Evolutionary conservation across 2,797 vertebrate genomes (phyloP), one percentile per base, ranked within the genome.

Genomic region (Pteropus rufus): DNA sequence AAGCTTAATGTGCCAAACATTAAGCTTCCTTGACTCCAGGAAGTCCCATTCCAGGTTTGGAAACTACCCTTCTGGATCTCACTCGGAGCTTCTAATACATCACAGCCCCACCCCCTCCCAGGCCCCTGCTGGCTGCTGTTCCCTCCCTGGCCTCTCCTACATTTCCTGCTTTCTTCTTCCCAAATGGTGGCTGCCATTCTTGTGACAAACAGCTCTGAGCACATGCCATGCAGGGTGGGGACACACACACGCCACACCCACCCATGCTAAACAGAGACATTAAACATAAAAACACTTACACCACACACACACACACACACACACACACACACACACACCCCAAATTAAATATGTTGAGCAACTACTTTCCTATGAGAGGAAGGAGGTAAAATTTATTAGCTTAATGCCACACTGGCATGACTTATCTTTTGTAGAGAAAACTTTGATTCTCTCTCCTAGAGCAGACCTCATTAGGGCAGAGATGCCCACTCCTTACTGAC

Each of bases 171-270:
- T 97, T 84, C 81, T 94, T 79, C 36, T 85, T 77, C 80, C 81
- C 75, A 73, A 41, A 24, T 85, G 24, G 58, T 29, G 85, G 36
- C 75, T 94, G 67, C 80, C 87, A 88, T 92, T 93, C 83, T 93
- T 79, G 24, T 93, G 81, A 93, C 62, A 95, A 96, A 83, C 3
- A 85, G 94, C 85, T 95, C 82, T 75, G 69, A 85, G 56, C 86
- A 96, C 86, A 94, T n/a, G 75, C 82, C 10, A 18, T 12, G 39
- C 26, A 41, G 58, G 77, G 69, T 80, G 56, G 54, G 58, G 49
- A 89, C 36, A 93, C 18, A 26, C 52, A 70, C 3, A 4, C 75
- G 52, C 39, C 16, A 84, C 19, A 64, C 26, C 75, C 76, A 92
- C 52, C 49, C 18, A 75, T 46, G 18, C 69, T 89, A 77, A 70